Evolutionary conservation across 2,113 vertebrate genomes (phyloP), one percentile per base, ranked within the genome.

Genomic region (Neodon shergylaensis): DNA sequence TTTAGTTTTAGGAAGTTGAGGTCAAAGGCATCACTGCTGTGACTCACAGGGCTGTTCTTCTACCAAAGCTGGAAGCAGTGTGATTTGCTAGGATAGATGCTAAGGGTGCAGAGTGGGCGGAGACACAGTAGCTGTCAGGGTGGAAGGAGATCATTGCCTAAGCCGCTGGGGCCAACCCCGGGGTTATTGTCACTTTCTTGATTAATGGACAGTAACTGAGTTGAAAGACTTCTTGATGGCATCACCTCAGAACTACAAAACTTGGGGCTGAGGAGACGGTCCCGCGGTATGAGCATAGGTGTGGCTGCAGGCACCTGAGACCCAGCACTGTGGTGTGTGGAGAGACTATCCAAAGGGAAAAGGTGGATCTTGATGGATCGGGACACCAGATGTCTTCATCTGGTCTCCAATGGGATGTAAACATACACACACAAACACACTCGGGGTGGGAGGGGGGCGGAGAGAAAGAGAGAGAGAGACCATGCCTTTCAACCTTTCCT

Each of bases 1-100:
- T 93, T 96, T 94, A 89, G 94, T 92, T 89, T 95, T 93, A 61
- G 94, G 85, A 94, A 86, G 78, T 54, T 94, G 61, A 86, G 93
- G 96, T 96, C 93, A 96, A 96, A 95, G 83, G 63, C 95, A 92
- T 96, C 94, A 74, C 88, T 88, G 77, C n/a, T 92, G 73, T 28
- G 47, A 95, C 73, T 93, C 63, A 54, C 39, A 95, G 52, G 5
- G 54, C 77, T 72, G 88, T 65, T 88, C 70, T 49, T 84, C 88
- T 85, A 79, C 84, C 52, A 94, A 77, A 42, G 31, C 72, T 68
- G 66, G 72, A 90, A 81, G 63, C 74, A 72, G 33, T 44, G 22
- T 7, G 33, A n/a, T 13, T 49, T 39, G 4, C 86, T 68, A 7
- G 9, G 52, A 52, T 76, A 47, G 36, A 85, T 39, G 66, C 31